Conservation (phyloP, 2,113 vertebrate genomes). For the Butastur rufipennis region DNA sequence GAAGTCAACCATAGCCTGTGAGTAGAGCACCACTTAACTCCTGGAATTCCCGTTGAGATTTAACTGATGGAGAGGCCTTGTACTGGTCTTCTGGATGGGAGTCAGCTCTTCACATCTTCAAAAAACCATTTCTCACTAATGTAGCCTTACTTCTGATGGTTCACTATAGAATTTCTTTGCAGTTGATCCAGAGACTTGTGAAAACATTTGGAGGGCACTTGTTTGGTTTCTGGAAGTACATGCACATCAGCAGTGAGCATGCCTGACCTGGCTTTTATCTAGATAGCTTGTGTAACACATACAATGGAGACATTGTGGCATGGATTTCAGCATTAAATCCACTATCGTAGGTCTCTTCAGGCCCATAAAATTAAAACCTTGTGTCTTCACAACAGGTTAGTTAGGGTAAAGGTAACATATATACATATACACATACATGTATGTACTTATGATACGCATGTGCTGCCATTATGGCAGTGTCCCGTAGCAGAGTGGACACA, state of each 20-base stretch:
- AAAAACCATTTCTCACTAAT: rapidly evolving
- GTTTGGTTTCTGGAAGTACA: not conserved
- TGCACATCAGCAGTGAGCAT: not conserved
- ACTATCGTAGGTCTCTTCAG: not conserved
- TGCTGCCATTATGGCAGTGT: not conserved
- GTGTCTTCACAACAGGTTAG: not conserved
- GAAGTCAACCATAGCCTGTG: not conserved
- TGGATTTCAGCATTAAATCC: not conserved
- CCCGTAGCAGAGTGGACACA: not conserved
- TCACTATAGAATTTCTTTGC: not conserved
- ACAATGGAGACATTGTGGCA: not conserved
- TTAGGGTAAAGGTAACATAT: not conserved
- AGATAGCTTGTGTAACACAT: not conserved
- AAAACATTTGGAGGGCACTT: not conserved
- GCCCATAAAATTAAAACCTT: not conserved
- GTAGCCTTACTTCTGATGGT: not conserved
- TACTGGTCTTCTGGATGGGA: rapidly evolving
- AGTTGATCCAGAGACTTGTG: not conserved
- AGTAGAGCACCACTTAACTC: not conserved
- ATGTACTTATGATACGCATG: too few species aligned
- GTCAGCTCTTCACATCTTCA: not conserved
- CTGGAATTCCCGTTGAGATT: not conserved
- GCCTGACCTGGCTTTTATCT: not conserved
- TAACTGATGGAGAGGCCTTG: not conserved
- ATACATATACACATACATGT: rapidly evolving